Percentiles rank a stretch among this genome's conserved stretches.
These are phyloP conservation scores for Lasius fuliginosus DNA, from an alignment of 2,888 invertebrate species.

Conservation along the genomic window DNA sequence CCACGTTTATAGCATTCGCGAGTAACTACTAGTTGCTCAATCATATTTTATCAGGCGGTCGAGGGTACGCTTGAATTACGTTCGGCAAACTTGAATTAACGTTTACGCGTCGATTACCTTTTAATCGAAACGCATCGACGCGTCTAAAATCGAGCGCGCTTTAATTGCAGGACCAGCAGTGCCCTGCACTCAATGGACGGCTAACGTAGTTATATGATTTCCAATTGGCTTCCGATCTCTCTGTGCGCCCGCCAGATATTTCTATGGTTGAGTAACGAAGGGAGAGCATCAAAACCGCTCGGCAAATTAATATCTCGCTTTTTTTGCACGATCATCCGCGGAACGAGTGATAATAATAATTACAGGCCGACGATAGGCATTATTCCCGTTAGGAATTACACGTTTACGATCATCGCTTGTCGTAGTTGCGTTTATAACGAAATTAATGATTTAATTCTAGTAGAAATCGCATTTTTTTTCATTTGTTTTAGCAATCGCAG, in stretches of 20 bases:
- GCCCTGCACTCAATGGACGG: background rate
- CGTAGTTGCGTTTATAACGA: conserved; percentile 7
- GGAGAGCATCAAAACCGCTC: conserved; percentile 8
- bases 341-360: conserved; percentile 43
- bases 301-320: conserved; percentile 40
- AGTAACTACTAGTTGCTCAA: conserved; percentile 60
- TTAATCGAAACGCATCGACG: conserved; percentile 39
- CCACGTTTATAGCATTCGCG: conserved; percentile 62
- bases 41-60: conserved; percentile 70
- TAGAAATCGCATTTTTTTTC: background rate
- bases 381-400: background rate
- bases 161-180: conserved; percentile 40
- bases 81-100: conserved; percentile 67
- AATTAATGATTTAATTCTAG: conserved; percentile 38
- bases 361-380: conserved; percentile 24
- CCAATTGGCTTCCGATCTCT: conserved; percentile 38
- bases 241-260: conserved; percentile 1
- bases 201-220: conserved; percentile 44
- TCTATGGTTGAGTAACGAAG: conserved; percentile 30
- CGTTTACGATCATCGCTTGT: background rate
- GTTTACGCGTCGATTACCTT: conserved; percentile 33
- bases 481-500: too few species aligned
- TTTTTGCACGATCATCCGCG: conserved; percentile 22
- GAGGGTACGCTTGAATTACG: conserved; percentile 41
- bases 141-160: conserved; percentile 13